A percentile compares a stretch with the other conserved stretches of the same genome.
Conservation (phyloP, 2,797 vertebrate genomes). For the Staurois parvus region DNA sequence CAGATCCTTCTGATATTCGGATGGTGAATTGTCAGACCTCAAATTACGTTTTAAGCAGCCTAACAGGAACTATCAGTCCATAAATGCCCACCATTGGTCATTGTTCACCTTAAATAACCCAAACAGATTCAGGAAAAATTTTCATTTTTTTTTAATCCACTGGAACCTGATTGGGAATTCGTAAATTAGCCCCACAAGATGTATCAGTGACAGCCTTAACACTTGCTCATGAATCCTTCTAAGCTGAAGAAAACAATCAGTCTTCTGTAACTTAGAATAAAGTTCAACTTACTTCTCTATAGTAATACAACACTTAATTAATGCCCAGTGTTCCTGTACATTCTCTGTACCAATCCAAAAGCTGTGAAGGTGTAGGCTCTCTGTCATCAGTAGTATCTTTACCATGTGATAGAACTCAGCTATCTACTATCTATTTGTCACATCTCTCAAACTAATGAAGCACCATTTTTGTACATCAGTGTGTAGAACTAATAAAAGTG, state of each 20-base stretch:
- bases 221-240: neutral
- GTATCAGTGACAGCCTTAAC: neutral
- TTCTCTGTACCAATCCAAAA: conserved; percentile 4
- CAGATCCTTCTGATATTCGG: too few relatives aligned
- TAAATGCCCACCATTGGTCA: too few relatives aligned
- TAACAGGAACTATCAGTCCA: too few relatives aligned
- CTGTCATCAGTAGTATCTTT: neutral
- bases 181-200: neutral
- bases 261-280: conserved; percentile 16
- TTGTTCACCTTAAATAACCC: too few relatives aligned
- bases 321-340: conserved; percentile 1
- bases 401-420: neutral
- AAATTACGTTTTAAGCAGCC: too few relatives aligned
- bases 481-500: neutral
- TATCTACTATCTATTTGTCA: neutral
- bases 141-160: too few relatives aligned
- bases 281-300: conserved; percentile 1
- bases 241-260: neutral
- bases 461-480: neutral
- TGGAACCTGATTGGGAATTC: neutral
- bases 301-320: conserved; percentile 22
- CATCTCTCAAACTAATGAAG: neutral
- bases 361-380: neutral
- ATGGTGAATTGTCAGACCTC: too few relatives aligned
- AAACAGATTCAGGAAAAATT: too few relatives aligned